Evolutionary conservation across 64 coral and sea anemone species (phyloP), one percentile per base, ranked within the genome.

Genomic region (Dendrophyllia cribrosa): DNA sequence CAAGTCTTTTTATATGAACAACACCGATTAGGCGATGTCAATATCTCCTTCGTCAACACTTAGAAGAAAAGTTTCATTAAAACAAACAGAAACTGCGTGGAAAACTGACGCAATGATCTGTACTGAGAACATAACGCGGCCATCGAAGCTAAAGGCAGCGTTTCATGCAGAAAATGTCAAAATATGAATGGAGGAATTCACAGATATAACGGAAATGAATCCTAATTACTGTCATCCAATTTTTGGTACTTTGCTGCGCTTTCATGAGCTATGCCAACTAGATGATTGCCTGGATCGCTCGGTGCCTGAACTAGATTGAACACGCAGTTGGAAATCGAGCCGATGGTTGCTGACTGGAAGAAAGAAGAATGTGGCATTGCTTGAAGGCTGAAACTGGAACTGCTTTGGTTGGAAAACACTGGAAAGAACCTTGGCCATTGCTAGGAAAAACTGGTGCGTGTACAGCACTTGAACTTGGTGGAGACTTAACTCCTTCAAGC

Each of bases 401-500:
- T 64, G 61, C 61, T 64, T 64, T 64, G 61, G 61, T 64, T 64
- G 61, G 61, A 64, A 64, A 64, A 13, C 61, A 9, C 61, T 64
- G 61, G 61, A 64, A 64, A 64, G 61, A 64, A 64, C 61, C 61
- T 64, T 19, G 16, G 61, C 61, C 61, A 64, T 64, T 64, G 10
- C 16, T 6, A 64, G 61, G 61, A 64, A 64, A 2, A 64, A 64
- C 61, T 15, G 61, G 61, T 64, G 10, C 7, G 61, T 64, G 61
- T 64, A 64, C 11, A 64, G 61, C 61, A 64, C 8, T 64, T 64
- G 61, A 64, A 15, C 4, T 34, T 64, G 16, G 61, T 64, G 10
- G 13, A 64, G 61, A 64, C n/a, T 34, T 67, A 56, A 13, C 25
- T 93, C 62, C 21, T 88, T 65, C 70, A 93, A 55, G 76, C 51